Evolutionary conservation across 23 tunicate species (phyloP), one percentile per base, ranked within the genome.

Genomic region (Ascidia mentula): DNA sequence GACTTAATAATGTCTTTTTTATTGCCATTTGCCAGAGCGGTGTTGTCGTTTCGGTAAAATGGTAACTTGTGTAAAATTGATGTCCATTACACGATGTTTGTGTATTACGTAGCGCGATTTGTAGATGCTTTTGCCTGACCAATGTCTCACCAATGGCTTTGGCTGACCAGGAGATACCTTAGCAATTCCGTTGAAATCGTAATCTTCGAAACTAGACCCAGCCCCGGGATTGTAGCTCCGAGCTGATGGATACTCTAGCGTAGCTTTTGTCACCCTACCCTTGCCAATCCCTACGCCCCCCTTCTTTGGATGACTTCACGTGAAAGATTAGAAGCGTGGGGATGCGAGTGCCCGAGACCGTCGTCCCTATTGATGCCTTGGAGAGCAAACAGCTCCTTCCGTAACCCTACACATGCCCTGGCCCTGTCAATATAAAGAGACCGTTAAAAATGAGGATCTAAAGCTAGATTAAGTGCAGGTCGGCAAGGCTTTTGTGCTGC

Each of bases 321-420:
- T 53, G 65, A 53, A 53, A 53, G 65, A 53, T 53, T 53, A 53
- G 22, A 53, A 20, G 65, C 65, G 65, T 53, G 65, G 65, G 65
- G 65, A 53, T 28, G 65, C 24, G 24, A 28, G 65, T 53, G 65
- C 65, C 28, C 28, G 24, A 20, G 24, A 53, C 28, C 65, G 24
- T 28, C 65, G 13, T 20, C 4, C 65, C 24, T 28, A 53, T 53
- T 53, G 28, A 53, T 3, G n/a, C n/a, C n/a, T 28, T 3, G 24
- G 65, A 20, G 65, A 3, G 13, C 65, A 53, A 53, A 53, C 65
- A 53, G 28, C 65, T 28, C 65, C 65, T 20, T 26, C 13, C 65
- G 65, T 9, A 53, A 53, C 65, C 65, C 65, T 20, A 53, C 24
- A 53, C 65, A 53, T 53, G 65, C 65, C 65, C 28, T 28, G 7